Conservation (phyloP, 2,888 invertebrate species). For the Steinernema carpocapsae region DNA sequence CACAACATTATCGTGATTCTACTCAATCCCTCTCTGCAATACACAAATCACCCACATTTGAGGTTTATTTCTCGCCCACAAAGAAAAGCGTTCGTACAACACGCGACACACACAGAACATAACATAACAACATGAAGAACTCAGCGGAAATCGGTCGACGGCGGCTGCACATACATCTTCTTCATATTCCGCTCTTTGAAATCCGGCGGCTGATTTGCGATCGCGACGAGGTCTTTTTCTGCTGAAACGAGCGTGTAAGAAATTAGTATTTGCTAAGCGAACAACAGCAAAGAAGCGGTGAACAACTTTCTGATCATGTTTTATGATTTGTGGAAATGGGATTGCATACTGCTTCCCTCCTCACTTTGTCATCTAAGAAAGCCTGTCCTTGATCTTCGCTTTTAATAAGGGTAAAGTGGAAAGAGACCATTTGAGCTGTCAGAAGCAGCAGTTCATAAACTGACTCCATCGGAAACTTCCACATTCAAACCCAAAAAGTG, state of each 20-base stretch:
- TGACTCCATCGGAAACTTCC: too few relatives aligned
- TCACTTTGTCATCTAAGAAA: neutral
- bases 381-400: too few relatives aligned
- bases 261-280: neutral
- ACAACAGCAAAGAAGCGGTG: neutral
- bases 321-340: too few relatives aligned
- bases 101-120: too few relatives aligned
- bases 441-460: too few relatives aligned
- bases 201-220: constrained; percentile 7
- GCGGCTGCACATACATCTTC: constrained; percentile 34
- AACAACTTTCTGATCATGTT: neutral
- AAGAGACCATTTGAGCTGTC: too few relatives aligned
- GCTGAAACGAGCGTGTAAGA: constrained; percentile 10
- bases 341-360: neutral
- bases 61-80: constrained; percentile 19
- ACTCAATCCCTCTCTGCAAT: neutral
- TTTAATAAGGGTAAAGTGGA: too few relatives aligned
- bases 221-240: constrained; percentile 4
- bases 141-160: constrained; percentile 15
- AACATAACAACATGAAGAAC: neutral
- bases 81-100: constrained; percentile 14
- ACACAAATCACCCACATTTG: neutral
- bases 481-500: too few relatives aligned
- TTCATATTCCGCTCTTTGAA: constrained; percentile 25
- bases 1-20: neutral